Evolutionary conservation across 2,113 vertebrate species (phyloP).

Genomic region (Dolichotis patagonum): DNA sequence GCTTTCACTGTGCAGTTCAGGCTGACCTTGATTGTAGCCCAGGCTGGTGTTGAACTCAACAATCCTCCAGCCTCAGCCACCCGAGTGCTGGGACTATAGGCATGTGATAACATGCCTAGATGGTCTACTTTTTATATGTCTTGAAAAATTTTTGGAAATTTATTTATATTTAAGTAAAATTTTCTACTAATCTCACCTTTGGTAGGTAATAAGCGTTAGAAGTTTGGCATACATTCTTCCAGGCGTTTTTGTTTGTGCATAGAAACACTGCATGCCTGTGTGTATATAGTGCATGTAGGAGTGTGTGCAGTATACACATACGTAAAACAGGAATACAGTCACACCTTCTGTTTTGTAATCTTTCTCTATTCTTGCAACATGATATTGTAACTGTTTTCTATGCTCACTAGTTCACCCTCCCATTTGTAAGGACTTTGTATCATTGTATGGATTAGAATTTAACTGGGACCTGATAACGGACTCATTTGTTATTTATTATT

Average conservation of each 20-base stretch:
- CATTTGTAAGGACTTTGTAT: background rate
- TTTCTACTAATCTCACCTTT: slow-evolving; percentile 16
- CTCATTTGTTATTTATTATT: background rate
- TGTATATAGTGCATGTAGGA: background rate
- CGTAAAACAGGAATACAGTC: background rate
- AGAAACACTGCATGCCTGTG: background rate
- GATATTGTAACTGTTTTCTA: background rate
- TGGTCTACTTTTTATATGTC: background rate
- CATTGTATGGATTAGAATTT: background rate
- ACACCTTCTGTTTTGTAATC: background rate
- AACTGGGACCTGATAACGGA: background rate
- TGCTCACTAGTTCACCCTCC: background rate
- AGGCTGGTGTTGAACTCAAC: background rate
- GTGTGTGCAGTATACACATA: background rate
- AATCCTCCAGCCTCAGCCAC: background rate
- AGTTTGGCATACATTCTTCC: background rate
- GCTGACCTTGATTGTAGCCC: background rate
- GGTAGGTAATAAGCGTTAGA: background rate
- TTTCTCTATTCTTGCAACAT: background rate
- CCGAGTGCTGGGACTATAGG: background rate
- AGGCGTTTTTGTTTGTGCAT: background rate
- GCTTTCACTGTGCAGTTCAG: background rate
- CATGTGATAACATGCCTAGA: background rate
- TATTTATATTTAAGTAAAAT: background rate
- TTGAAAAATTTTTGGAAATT: slow-evolving; percentile 46